Percentiles rank a stretch among this genome's conserved stretches.
These are phyloP conservation scores for Hanleya hanleyi DNA, from an alignment of 2,888 invertebrate genomes.

Conservation along the genomic window DNA sequence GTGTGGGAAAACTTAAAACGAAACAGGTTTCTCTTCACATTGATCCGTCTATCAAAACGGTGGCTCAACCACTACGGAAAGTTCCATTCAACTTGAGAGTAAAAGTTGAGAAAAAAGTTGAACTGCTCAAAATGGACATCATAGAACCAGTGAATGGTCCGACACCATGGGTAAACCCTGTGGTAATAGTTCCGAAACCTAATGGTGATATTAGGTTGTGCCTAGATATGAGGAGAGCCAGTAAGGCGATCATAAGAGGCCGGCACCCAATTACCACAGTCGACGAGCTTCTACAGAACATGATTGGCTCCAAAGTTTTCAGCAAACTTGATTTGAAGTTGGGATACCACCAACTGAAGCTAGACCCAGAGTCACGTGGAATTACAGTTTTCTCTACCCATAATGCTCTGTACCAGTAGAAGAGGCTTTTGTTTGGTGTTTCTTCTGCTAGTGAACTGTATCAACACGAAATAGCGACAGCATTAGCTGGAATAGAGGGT, in stretches of 20 bases:
- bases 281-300: slow-evolving; percentile 45
- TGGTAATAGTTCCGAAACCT: slow-evolving; percentile 36
- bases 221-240: slow-evolving; percentile 47
- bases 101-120: slow-evolving; percentile 33
- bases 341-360: slow-evolving; percentile 48
- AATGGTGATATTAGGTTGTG: slow-evolving; percentile 41
- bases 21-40: too few species aligned
- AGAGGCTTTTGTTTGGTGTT: slow-evolving; percentile 45
- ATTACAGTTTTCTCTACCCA: slow-evolving; percentile 49
- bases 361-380: slow-evolving; percentile 46
- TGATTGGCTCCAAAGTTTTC: slow-evolving; percentile 37
- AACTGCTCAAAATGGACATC: slow-evolving; percentile 28
- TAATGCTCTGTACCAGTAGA: slow-evolving; percentile 41
- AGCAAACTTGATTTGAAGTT: slow-evolving; percentile 41
- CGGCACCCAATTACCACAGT: slow-evolving; percentile 42
- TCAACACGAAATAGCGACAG: slow-evolving; percentile 69
- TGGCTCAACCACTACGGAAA: too few species aligned
- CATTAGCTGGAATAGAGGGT: slow-evolving; percentile 64
- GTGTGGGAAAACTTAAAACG: too few species aligned
- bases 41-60: too few species aligned
- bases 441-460: slow-evolving; percentile 73
- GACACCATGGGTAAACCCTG: slow-evolving; percentile 47
- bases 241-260: slow-evolving; percentile 42
- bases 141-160: slow-evolving; percentile 40
- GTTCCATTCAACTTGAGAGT: slow-evolving; percentile 36